Percentiles rank a stretch among this genome's conserved stretches.
These are phyloP conservation scores for Bombyx mandarina DNA, from an alignment of 1,140 invertebrate genomes.

Conservation along the genomic window DNA sequence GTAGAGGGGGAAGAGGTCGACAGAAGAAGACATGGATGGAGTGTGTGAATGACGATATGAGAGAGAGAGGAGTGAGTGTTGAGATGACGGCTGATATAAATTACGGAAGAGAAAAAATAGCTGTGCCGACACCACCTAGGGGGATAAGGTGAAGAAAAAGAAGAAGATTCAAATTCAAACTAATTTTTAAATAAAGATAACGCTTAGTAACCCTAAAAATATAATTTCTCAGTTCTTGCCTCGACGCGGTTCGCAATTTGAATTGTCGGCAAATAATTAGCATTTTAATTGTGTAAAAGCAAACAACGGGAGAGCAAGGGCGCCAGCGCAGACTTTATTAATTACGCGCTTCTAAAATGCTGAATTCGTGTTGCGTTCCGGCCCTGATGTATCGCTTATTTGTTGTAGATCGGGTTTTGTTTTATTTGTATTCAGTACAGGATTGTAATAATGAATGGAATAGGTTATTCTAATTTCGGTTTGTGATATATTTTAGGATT, in stretches of 20 bases:
- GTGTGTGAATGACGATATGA: too few relatives aligned
- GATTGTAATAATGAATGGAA: background rate
- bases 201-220: background rate
- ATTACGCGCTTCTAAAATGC: conserved; percentile 15
- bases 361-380: conserved; percentile 9
- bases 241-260: conserved; percentile 13
- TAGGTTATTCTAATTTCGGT: too few relatives aligned
- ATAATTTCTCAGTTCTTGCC: conserved; percentile 9
- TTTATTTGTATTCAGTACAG: background rate
- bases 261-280: conserved; percentile 24
- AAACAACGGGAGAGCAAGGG: conserved; percentile 10
- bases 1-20: too few relatives aligned
- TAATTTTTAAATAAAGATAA: too few relatives aligned
- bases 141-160: too few relatives aligned
- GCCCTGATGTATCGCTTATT: background rate
- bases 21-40: too few relatives aligned
- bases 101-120: too few relatives aligned
- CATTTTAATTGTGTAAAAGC: conserved; percentile 22
- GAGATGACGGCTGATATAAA: too few relatives aligned
- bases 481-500: too few relatives aligned
- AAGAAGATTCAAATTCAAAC: too few relatives aligned
- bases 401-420: background rate
- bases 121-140: too few relatives aligned
- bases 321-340: conserved; percentile 9
- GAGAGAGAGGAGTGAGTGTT: too few relatives aligned